Evolutionary conservation across 2,113 vertebrate species (phyloP).

Genomic region (Pollachius pollachius): DNA sequence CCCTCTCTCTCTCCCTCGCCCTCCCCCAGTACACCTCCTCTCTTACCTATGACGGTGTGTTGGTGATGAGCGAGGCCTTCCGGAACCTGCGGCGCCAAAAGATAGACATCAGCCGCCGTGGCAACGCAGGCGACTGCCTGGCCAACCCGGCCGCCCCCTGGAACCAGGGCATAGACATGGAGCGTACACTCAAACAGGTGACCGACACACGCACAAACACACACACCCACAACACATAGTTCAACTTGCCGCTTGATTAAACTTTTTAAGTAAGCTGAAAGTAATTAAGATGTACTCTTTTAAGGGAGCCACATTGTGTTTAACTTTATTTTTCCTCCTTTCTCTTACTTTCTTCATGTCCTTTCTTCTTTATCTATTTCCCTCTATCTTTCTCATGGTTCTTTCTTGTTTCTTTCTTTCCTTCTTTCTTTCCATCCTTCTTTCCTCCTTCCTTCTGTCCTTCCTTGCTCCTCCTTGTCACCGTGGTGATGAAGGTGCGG

Average conservation of each 20-base stretch:
- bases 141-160: constrained; percentile 97
- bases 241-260: too few relatives aligned
- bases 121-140: constrained; percentile 97
- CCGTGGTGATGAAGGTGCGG: constrained; percentile 77
- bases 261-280: too few relatives aligned
- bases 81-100: constrained; percentile 94
- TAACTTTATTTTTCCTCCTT: too few relatives aligned
- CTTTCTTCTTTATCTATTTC: too few relatives aligned
- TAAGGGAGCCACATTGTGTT: too few relatives aligned
- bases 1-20: constrained; percentile 16
- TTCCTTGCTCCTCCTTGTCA: background rate
- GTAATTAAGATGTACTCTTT: too few relatives aligned
- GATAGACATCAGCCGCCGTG: constrained; percentile 96
- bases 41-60: constrained; percentile 93
- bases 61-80: constrained; percentile 98
- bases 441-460: too few relatives aligned
- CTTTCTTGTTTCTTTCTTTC: too few relatives aligned
- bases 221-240: too few relatives aligned
- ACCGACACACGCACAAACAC: background rate
- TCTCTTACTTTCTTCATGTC: too few relatives aligned
- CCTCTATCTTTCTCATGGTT: too few relatives aligned
- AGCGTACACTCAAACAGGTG: constrained; percentile 97
- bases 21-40: constrained; percentile 90
- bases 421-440: too few relatives aligned
- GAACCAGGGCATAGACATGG: constrained; percentile 99